These are phyloP conservation scores for Pterostichus madidus DNA, from an alignment of 2,888 invertebrate genomes.

Conservation along the genomic window DNA sequence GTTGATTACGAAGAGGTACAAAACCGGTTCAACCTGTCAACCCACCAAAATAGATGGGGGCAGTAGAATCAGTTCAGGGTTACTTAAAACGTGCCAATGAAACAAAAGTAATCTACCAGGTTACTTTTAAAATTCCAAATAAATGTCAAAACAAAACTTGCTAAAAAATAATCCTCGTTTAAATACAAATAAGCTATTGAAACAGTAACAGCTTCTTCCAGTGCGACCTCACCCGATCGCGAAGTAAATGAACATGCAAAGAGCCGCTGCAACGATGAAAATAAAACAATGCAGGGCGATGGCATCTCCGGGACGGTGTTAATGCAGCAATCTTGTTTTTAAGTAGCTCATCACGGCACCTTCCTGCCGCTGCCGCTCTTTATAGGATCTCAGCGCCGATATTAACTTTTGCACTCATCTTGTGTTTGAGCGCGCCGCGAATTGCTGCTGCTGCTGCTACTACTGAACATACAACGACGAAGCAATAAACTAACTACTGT, in stretches of 20 bases:
- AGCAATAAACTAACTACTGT: not conserved
- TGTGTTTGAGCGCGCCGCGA: constrained; percentile 37
- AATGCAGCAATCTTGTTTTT: constrained; percentile 65
- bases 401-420: constrained; percentile 57
- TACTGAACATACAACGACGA: not conserved
- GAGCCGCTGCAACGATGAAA: constrained; percentile 43
- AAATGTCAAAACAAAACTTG: not conserved
- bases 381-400: constrained; percentile 45
- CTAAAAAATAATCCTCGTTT: not conserved
- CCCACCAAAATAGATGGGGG: too few species aligned
- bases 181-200: not conserved
- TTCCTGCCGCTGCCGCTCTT: constrained; percentile 43
- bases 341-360: constrained; percentile 64
- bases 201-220: constrained; percentile 14
- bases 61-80: too few species aligned
- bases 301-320: constrained; percentile 46
- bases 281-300: constrained; percentile 53
- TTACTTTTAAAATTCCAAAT: too few species aligned
- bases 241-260: constrained; percentile 59
- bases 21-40: too few species aligned
- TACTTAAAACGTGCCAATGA: too few species aligned
- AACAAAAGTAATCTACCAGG: too few species aligned
- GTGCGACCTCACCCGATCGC: not conserved
- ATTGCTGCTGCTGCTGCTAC: too few species aligned
- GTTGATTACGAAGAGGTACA: too few species aligned